A percentile compares a stretch with the other conserved stretches of the same genome.
phyloP scores from a whole-genome alignment of 2,113 vertebrate species.

The Furnarius figulus region DNA sequence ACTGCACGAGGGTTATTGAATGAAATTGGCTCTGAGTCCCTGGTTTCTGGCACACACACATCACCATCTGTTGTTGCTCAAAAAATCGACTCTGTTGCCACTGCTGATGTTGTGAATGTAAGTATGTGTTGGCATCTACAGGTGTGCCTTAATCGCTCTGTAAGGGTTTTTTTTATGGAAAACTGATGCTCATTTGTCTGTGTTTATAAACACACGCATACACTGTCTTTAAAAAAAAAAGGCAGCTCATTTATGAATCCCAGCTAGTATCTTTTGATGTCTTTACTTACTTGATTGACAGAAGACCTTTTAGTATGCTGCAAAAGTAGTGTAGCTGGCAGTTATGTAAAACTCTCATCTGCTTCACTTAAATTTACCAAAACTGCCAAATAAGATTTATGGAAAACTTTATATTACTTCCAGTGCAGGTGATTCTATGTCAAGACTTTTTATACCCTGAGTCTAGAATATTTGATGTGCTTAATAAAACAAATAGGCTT shows the following conservation, averaged over 20 bases:
- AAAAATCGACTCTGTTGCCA: constrained; percentile 85
- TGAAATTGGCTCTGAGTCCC: constrained; percentile 84
- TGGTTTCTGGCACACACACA: constrained; percentile 79
- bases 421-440: neutral
- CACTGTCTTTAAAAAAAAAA: neutral
- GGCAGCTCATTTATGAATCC: neutral
- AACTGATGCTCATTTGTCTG: neutral
- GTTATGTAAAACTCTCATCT: neutral
- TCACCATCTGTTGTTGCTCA: constrained; percentile 78
- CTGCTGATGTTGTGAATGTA: constrained; percentile 87
- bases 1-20: constrained; percentile 84
- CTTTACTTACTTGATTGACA: neutral
- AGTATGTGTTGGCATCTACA: constrained; percentile 60
- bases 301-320: neutral
- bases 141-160: neutral
- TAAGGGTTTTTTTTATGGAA: neutral
- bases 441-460: neutral
- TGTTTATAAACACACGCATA: neutral
- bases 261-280: neutral
- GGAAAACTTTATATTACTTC: neutral
- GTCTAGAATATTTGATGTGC: neutral
- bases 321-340: neutral
- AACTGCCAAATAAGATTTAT: neutral
- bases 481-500: neutral
- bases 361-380: neutral